Percentiles rank a stretch among this genome's conserved stretches.
phyloP scores from a whole-genome alignment of 2,888 invertebrate genomes.

The Drosophila limbata region DNA sequence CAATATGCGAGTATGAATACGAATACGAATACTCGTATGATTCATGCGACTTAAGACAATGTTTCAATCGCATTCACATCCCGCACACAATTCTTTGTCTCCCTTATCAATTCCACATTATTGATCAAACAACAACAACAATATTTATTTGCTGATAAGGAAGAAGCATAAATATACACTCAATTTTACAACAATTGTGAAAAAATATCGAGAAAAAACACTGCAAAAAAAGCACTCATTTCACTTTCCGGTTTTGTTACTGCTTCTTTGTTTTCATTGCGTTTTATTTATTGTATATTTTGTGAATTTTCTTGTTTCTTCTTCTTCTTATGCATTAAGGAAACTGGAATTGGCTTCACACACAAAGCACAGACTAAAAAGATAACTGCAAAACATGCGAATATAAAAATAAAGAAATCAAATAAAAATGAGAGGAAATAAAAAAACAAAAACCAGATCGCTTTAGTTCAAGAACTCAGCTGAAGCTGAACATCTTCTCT shows the following conservation, averaged over 20 bases:
- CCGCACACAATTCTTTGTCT: neutral
- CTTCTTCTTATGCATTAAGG: conserved; percentile 23
- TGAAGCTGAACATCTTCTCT: conserved; percentile 12
- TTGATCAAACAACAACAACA: conserved; percentile 36
- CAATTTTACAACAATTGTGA: neutral
- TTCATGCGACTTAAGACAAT: conserved; percentile 21
- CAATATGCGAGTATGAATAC: conserved; percentile 15
- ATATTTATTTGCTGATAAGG: conserved; percentile 41
- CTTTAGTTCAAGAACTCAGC: conserved; percentile 30
- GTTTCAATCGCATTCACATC: neutral
- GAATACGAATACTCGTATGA: conserved; percentile 9
- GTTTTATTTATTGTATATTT: conserved; percentile 20
- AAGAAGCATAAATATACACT: conserved; percentile 36
- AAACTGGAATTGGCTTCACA: conserved; percentile 70
- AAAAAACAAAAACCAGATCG: conserved; percentile 37
- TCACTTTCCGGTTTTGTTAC: conserved; percentile 53
- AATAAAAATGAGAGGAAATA: conserved; percentile 56
- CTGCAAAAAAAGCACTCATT: conserved; percentile 25
- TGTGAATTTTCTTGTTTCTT: conserved; percentile 29
- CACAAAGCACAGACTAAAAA: conserved; percentile 40
- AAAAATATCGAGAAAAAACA: conserved; percentile 4
- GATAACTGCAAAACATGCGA: conserved; percentile 47
- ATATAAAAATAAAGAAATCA: conserved; percentile 41
- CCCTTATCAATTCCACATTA: conserved; percentile 34
- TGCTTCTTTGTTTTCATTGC: conserved; percentile 29